These are phyloP conservation scores for Bursaphelenchus mucronatus DNA, from an alignment of 1,140 invertebrate genomes.

Conservation along the genomic window DNA sequence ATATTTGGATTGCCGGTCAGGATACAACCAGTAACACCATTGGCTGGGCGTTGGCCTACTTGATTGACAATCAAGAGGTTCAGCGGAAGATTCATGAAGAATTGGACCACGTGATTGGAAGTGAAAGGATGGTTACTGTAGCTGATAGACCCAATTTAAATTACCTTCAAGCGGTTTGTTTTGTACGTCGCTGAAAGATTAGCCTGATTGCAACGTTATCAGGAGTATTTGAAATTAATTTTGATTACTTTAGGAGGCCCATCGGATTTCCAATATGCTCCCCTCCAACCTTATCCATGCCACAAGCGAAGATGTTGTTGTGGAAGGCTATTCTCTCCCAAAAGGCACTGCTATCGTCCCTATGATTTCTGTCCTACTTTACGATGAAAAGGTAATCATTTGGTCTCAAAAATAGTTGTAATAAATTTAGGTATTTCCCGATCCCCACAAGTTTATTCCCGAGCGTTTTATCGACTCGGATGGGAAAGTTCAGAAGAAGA, in stretches of 20 bases:
- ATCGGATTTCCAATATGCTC: slow-evolving; percentile 6
- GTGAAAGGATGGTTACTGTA: too few relatives aligned
- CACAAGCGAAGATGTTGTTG: not conserved
- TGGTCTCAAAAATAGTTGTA: not conserved
- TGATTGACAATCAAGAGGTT: too few relatives aligned
- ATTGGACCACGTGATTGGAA: too few relatives aligned
- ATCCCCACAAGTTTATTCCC: slow-evolving; percentile 18
- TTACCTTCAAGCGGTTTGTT: too few relatives aligned
- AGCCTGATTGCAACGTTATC: too few relatives aligned
- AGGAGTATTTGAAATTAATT: too few relatives aligned
- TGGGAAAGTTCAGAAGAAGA: slow-evolving; percentile 1
- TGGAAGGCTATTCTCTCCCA: slow-evolving; percentile 4
- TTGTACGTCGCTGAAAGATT: too few relatives aligned
- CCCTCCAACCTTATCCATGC: slow-evolving; percentile 3
- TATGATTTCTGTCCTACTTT: slow-evolving; percentile 9
- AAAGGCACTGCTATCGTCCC: slow-evolving; percentile 5
- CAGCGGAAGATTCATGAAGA: too few relatives aligned
- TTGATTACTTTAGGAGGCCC: not conserved
- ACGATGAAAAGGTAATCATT: slow-evolving; percentile 5
- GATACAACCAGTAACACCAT: too few relatives aligned
- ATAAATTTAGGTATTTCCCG: slow-evolving; percentile 2
- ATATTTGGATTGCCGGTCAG: too few relatives aligned
- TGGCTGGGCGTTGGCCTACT: too few relatives aligned
- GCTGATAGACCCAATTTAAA: too few relatives aligned
- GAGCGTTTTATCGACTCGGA: slow-evolving; percentile 20